Evolutionary conservation across 1,140 invertebrate genomes (phyloP).

Genomic region (Dreissena rostriformis): DNA sequence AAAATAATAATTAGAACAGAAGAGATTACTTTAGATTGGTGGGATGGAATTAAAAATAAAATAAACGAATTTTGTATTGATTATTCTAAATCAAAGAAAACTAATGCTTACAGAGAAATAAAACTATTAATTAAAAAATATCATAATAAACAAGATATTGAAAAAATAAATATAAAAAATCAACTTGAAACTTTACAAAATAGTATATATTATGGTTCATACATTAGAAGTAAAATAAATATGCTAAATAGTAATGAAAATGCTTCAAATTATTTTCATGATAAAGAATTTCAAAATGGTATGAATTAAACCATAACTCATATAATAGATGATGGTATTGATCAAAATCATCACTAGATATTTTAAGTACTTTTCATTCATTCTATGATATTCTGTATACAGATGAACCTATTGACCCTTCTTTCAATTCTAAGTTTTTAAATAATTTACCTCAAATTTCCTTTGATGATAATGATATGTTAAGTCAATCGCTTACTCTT

Average conservation of each 20-base stretch:
- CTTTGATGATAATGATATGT: constrained; percentile 11
- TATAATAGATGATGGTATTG: constrained; percentile 28
- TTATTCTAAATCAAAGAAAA: constrained; percentile 54
- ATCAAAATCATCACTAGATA: constrained; percentile 25
- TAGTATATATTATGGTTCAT: constrained; percentile 19
- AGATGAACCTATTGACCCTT: constrained; percentile 48
- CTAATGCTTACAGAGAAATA: constrained; percentile 1
- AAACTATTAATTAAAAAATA: constrained; percentile 50
- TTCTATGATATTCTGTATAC: constrained; percentile 65
- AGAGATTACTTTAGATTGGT: constrained; percentile 37
- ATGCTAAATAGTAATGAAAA: constrained; percentile 58
- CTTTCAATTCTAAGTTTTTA: constrained; percentile 50
- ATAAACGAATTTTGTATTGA: constrained; percentile 55
- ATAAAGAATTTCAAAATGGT: constrained; percentile 43
- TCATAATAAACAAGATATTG: constrained; percentile 8
- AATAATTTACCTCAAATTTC: constrained; percentile 55
- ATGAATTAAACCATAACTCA: constrained; percentile 45
- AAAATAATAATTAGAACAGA: constrained; percentile 10
- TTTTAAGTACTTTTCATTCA: constrained; percentile 46
- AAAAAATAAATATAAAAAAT: constrained; percentile 28
- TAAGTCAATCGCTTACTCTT: constrained; percentile 50
- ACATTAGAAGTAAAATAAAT: constrained; percentile 49
- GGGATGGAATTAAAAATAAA: constrained; percentile 56
- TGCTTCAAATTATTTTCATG: constrained; percentile 50
- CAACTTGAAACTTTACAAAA: constrained; percentile 51